Base-by-base conservation (phyloP, 2,888 invertebrate genomes). In the Metopia argyrocephala region DNA sequence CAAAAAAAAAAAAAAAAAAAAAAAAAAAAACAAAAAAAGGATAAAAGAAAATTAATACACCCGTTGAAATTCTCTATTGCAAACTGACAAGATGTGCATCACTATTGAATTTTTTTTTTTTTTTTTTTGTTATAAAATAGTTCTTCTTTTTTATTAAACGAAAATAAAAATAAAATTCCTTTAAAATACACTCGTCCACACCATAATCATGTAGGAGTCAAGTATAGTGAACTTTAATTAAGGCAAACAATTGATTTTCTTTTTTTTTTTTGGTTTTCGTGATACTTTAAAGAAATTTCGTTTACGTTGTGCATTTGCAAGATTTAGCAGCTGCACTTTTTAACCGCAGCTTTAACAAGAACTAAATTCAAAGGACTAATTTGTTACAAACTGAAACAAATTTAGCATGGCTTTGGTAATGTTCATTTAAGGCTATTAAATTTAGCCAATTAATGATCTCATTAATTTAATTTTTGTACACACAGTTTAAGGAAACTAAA, bases 381-480 rank as follows among this genome's bases (percentile, higher is more conserved):
- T 74, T 66, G 66, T 66, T 31, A 52, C 59, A 45, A 52, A 59
- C 66, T 66, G 7, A 59, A n/a, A 66, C 66, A 27, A 50, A 66
- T 52, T 59, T 66, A 50, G 50, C 48, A 38, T 31, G 38, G 48
- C 52, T 62, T 76, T 56, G 20, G 6, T 61, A 70, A 79, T 76
- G 74, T 73, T 70, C 31, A 74, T 78, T 82, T 76, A 79, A 82
- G 81, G 82, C 81, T 82, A 83, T 75, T 79, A 76, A 82, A 66
- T 73, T 82, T 62, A 64, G 78, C 79, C 78, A 84, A 84, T 83
- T 84, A 83, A 84, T 76, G 79, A 73, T 62, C 31, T 75, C 75
- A 75, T 75, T 75, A 59, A 75, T 68, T 61, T 66, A 52, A 68
- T 75, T 75, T 61, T 28, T 21, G 45, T 57, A 7, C 50, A 56